Evolutionary conservation across 2,797 vertebrate genomes (phyloP).

Genomic region (Hemitrygon akajei): DNA sequence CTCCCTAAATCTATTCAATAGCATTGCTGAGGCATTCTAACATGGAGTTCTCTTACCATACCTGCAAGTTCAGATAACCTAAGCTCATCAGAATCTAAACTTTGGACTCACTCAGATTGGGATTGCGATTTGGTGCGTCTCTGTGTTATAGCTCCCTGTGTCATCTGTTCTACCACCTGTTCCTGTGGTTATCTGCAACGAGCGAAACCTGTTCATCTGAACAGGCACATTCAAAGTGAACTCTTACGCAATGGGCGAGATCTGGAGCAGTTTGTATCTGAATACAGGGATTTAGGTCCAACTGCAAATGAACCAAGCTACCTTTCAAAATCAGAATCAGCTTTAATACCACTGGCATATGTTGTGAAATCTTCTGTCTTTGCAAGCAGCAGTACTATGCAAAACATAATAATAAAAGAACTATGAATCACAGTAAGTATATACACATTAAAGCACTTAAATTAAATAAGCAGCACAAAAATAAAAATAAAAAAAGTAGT

Average conservation of each 20-base stretch:
- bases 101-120: constrained; percentile 2
- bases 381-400: too few relatives aligned
- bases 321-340: too few relatives aligned
- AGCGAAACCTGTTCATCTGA: background rate
- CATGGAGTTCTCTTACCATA: background rate
- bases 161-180: constrained; percentile 18
- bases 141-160: background rate
- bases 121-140: background rate
- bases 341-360: too few relatives aligned
- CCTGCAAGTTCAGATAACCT: background rate
- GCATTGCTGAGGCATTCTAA: background rate
- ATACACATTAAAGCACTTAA: too few relatives aligned
- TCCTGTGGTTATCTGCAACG: background rate
- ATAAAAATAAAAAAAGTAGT: too few relatives aligned
- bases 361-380: too few relatives aligned
- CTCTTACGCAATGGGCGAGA: background rate
- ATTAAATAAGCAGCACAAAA: too few relatives aligned
- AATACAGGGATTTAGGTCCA: background rate
- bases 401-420: too few relatives aligned
- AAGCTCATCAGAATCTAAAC: background rate
- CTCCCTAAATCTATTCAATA: background rate
- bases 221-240: background rate
- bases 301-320: background rate
- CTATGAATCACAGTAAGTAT: too few relatives aligned
- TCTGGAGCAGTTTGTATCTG: background rate